Evolutionary conservation across 2,888 invertebrate genomes (phyloP), one percentile per base, ranked within the genome.

Genomic region (Erebia palarica): DNA sequence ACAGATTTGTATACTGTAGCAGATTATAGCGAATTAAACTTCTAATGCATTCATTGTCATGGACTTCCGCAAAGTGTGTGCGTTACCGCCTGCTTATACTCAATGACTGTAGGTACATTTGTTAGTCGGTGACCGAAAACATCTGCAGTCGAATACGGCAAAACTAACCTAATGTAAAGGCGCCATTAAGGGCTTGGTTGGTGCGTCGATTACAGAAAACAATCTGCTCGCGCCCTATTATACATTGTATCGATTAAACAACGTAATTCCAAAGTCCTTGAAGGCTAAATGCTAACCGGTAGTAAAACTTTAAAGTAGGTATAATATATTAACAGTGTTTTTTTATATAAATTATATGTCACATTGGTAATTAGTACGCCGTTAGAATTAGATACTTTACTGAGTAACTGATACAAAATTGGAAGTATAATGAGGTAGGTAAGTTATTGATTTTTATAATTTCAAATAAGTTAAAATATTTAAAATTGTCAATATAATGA

Each of bases 221-320:
- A 11, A 5, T 60, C 61, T 61, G 42, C 61, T 16, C 44, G 44
- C 16, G 36, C 16, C 64, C 36, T 65, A 13, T 36, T 13, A 3
- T 14, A 64, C 13, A 36, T 65, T 53, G 65, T 65, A 65, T 65
- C 42, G 67, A 67, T 67, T 67, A 59, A 67, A 59, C 67, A 16
- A 49, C 14, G 67, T 67, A 67, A 58, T 59, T 36, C 44, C 16
- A n/a, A 59, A 49, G 67, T 67, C 67, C 67, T 67, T 59, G 67
- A 59, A 59, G 47, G 58, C 49, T 21, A 59, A 67, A 67, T 59
- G 47, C 16, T 67, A 67, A 67, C 67, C 67, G 59, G 67, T 59
- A 67, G 5, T 66, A 49, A 44, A 11, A 16, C 36, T 14, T 11
- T n/a, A 14, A 10, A 9, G 60, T 16, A 42, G 47, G 47, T 47